These are phyloP conservation scores for Mycetomoellerius zeteki DNA, from an alignment of 1,140 invertebrate species.

Conservation along the genomic window DNA sequence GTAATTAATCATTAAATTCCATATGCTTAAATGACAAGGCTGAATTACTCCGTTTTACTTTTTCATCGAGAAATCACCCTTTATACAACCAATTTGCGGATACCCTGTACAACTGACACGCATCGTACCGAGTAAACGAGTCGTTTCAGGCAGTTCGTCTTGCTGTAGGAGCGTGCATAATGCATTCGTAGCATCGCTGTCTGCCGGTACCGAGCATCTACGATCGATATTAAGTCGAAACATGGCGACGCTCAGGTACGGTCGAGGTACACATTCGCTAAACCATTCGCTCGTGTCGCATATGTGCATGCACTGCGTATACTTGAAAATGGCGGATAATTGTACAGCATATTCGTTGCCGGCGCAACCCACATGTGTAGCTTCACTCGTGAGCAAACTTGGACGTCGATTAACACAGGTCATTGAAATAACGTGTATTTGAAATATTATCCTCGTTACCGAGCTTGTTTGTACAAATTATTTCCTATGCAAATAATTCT, in stretches of 20 bases:
- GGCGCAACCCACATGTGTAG: slow-evolving; percentile 2
- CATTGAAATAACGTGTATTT: background rate
- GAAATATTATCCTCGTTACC: background rate
- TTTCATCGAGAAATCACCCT: slow-evolving; percentile 31
- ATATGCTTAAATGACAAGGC: slow-evolving; percentile 28
- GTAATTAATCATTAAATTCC: slow-evolving; percentile 50
- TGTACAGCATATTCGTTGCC: slow-evolving; percentile 8
- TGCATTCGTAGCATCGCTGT: slow-evolving; percentile 43
- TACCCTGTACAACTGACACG: slow-evolving; percentile 36
- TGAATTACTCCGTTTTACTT: slow-evolving; percentile 45
- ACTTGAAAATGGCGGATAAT: slow-evolving; percentile 51
- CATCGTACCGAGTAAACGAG: slow-evolving; percentile 51
- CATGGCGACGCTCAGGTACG: slow-evolving; percentile 50
- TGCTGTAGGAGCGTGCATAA: slow-evolving; percentile 42
- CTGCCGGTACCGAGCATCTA: slow-evolving; percentile 42
- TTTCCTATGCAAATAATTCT: background rate
- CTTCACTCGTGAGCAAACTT: background rate
- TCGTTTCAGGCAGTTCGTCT: slow-evolving; percentile 37
- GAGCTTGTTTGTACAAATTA: background rate
- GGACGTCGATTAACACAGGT: slow-evolving; percentile 20
- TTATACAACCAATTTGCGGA: slow-evolving; percentile 33
- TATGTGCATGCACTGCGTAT: slow-evolving; percentile 3
- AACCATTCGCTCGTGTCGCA: slow-evolving; percentile 15
- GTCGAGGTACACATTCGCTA: slow-evolving; percentile 20
- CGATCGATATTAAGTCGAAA: slow-evolving; percentile 63